Evolutionary conservation across 2,888 invertebrate genomes (phyloP), one percentile per base, ranked within the genome.

Genomic region (Andrena marginata): DNA sequence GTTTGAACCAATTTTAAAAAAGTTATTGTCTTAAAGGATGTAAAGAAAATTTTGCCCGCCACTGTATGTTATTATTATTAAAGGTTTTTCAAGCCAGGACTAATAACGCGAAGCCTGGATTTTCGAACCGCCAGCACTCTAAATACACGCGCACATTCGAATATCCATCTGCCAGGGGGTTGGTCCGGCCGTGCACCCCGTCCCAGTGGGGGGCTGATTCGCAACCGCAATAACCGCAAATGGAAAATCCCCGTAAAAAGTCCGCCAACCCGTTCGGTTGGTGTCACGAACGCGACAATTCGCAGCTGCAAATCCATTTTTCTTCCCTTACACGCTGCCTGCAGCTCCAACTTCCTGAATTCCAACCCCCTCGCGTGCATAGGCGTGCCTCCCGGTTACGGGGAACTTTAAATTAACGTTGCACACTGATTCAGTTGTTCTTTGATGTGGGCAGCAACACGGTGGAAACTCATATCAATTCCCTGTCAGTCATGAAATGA

Each of bases 181-280:
- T 51, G 51, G 20, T 2, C 8, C 8, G 7, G 20, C 51, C 20
- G 51, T 20, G 51, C 51, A 20, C 20, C 6, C 6, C 8, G 20
- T 51, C 51, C 51, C 51, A 20, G 20, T 8, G 42, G 51, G 20
- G 51, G 51, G 31, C 23, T 29, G 60, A 23, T 60, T 13, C 60
- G 29, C 60, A 29, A 60, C 60, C 60, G 26, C 60, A 31, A 16
- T 16, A 23, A 60, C 60, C 60, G 31, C 60, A 60, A 60, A 60
- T 60, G 60, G 60, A 23, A 60, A 60, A 60, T 2, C 60, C 29
- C 60, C 60, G 60, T 60, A 31, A 60, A 60, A 51, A 51, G 51
- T 51, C 42, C 42, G 42, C 42, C 13, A 42, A 16, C 42, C 42
- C 42, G 42, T 42, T 5, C 42, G 51, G 51, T 51, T 6, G 8